Conservation (phyloP, 2,888 invertebrate genomes). For the Punctoribates punctum region DNA sequence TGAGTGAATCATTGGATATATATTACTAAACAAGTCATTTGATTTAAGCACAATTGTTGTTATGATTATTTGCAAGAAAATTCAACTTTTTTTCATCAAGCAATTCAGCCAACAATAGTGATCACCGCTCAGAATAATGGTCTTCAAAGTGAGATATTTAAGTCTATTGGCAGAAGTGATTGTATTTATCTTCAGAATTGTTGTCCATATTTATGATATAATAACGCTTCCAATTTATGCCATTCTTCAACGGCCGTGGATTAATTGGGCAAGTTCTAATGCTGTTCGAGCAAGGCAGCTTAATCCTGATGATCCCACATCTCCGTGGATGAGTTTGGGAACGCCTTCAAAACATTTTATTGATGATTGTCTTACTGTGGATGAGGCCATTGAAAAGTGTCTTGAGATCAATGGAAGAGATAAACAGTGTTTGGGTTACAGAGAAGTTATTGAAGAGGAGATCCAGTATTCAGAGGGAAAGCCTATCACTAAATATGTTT, state of each 20-base stretch:
- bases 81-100: too few relatives aligned
- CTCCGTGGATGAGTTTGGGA: background rate
- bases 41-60: too few relatives aligned
- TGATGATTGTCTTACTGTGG: slow-evolving; percentile 32
- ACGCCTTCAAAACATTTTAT: slow-evolving; percentile 33
- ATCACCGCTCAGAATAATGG: background rate
- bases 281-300: slow-evolving; percentile 8
- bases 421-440: slow-evolving; percentile 77
- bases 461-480: slow-evolving; percentile 92
- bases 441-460: slow-evolving; percentile 84
- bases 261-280: slow-evolving; percentile 50
- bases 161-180: background rate
- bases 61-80: too few relatives aligned
- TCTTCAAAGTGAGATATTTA: background rate
- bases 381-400: slow-evolving; percentile 26
- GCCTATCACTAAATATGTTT: slow-evolving; percentile 80
- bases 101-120: too few relatives aligned
- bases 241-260: slow-evolving; percentile 81
- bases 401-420: slow-evolving; percentile 59
- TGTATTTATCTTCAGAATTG: slow-evolving; percentile 45
- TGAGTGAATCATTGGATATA: too few relatives aligned
- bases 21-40: too few relatives aligned
- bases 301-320: slow-evolving; percentile 23
- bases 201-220: slow-evolving; percentile 75
- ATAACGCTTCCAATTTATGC: slow-evolving; percentile 86